Evolutionary conservation across 2,113 vertebrate genomes (phyloP), one percentile per base, ranked within the genome.

Genomic region (Peucedramus taeniatus): DNA sequence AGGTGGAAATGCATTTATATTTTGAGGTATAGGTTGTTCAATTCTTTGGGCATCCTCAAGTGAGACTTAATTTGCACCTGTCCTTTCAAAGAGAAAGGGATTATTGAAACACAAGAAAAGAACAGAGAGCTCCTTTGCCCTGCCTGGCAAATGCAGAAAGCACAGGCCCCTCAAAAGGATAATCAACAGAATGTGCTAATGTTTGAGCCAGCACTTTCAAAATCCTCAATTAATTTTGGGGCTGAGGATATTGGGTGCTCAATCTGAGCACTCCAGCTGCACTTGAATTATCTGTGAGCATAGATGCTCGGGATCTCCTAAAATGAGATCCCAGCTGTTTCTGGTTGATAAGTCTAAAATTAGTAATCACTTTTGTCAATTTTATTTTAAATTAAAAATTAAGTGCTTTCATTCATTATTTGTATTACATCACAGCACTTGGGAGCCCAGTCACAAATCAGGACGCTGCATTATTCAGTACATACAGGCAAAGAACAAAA

Each of bases 271-370:
- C 93, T 93, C 72, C 90, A 92, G 93, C 94, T 94, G 88, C 86
- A 68, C 85, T 96, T 89, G 90, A 88, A 93, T 95, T 96, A 88
- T 88, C 71, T 68, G 83, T 86, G 56, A 93, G 33, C 33, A 15
- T 77, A 66, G 92, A 91, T 96, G 93, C 85, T 92, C 56, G 85
- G 95, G 91, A 92, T 93, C 72, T 95, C 92, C 92, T 86, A 68
- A 94, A 96, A 96, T 94, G 93, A 96, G 94, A 88, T 86, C 93
- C 88, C 96, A 94, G 94, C 94, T 96, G 94, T 89, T 95, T 86
- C 86, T 90, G 86, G 83, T 90, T 86, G 72, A 83, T 95, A 96
- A 90, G 20, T 95, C 84, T 88, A 96, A 96, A 94, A 92, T 92
- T 93, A 96, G 79, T 66, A 60, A 93, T 93, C 56, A 35, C 63